These are phyloP conservation scores for Pyxicephalus adspersus DNA, from an alignment of 2,113 vertebrate genomes.

Conservation along the genomic window DNA sequence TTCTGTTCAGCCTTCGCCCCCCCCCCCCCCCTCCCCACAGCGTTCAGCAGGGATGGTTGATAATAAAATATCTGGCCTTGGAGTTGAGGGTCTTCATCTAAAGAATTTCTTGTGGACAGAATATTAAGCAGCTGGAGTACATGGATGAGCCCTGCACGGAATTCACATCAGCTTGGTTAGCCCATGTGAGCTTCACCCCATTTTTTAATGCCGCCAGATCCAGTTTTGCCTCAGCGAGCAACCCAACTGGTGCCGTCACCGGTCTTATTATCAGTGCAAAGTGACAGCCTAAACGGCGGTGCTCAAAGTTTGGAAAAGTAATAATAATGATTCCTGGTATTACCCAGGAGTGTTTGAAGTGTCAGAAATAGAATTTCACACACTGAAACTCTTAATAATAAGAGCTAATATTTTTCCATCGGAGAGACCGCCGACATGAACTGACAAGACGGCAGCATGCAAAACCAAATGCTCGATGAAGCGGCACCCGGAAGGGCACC, in stretches of 20 bases:
- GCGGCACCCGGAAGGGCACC: too few relatives aligned
- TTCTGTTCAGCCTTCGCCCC: too few relatives aligned
- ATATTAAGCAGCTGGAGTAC: slow-evolving; percentile 8
- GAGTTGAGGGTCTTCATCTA: slow-evolving; percentile 4
- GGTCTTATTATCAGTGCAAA: neutral
- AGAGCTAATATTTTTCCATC: slow-evolving; percentile 39
- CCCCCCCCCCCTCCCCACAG: too few relatives aligned
- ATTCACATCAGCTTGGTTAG: neutral
- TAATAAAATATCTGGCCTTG: slow-evolving; percentile 32
- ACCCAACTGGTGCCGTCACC: neutral
- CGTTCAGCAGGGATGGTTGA: neutral
- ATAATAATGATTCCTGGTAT: slow-evolving; percentile 7
- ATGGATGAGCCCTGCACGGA: neutral
- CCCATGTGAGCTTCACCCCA: neutral
- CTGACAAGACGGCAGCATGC: neutral
- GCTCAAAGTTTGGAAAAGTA: slow-evolving; percentile 1
- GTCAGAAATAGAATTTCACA: neutral
- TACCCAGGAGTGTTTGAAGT: slow-evolving; percentile 5
- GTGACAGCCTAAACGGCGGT: neutral
- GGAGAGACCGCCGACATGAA: neutral
- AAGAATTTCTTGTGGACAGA: slow-evolving; percentile 23
- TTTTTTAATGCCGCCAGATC: neutral
- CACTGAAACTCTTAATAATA: slow-evolving; percentile 4
- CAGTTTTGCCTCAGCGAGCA: neutral
- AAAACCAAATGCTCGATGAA: neutral